Percentiles rank a stretch among this genome's conserved stretches.
phyloP scores from a whole-genome alignment of 2,113 vertebrate genomes.

The Chloropsis hardwickii region DNA sequence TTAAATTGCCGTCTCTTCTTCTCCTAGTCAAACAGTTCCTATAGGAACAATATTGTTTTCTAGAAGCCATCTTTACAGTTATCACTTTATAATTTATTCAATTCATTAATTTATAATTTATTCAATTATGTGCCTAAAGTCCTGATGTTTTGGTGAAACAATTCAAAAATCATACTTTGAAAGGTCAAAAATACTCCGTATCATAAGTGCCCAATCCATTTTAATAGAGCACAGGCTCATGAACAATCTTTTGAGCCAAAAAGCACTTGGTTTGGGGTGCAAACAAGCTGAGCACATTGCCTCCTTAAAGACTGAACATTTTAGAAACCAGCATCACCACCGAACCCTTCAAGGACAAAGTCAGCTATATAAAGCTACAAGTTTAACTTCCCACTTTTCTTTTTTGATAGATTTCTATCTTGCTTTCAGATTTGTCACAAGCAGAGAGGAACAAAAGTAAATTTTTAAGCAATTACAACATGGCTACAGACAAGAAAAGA shows the following conservation, averaged over 20 bases:
- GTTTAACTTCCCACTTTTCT: neutral
- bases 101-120: neutral
- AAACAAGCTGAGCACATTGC: neutral
- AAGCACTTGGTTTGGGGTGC: neutral
- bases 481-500: conserved; percentile 2
- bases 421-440: neutral
- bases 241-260: neutral
- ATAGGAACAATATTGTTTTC: neutral
- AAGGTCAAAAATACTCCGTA: neutral
- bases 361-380: neutral
- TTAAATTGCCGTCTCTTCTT: neutral
- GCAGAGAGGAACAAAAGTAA: conserved; percentile 14
- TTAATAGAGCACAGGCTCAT: neutral
- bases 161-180: neutral
- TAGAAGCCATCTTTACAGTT: neutral
- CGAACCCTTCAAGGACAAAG: neutral
- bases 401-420: neutral
- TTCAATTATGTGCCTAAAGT: neutral
- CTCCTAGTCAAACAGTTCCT: neutral
- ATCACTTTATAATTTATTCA: neutral
- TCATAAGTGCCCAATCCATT: neutral
- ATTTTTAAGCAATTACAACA: neutral
- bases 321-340: neutral
- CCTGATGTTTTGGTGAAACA: neutral
- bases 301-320: neutral